Base-by-base conservation (phyloP, 2,797 vertebrate genomes). In the Poeciliopsis infans region DNA sequence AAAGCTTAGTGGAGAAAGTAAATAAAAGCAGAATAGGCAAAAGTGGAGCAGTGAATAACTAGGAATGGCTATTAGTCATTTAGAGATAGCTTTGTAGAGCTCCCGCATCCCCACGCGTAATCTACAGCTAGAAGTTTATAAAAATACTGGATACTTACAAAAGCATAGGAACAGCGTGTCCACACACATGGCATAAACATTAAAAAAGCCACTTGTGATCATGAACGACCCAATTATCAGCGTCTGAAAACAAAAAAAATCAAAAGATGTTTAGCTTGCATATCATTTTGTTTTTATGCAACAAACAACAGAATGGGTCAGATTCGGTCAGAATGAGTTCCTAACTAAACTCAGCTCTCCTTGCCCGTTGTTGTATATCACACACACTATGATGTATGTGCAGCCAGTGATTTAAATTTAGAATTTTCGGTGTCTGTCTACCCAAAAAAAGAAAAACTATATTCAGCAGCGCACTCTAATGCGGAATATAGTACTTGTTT, bases 131-230 rank as follows among this genome's bases (percentile, higher is more conserved):
- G 20, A 18, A 46, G 61, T 76, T 81, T 47, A 15, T 7, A 3
- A 75, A 39, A 79, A 28, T 77, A 0, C 2, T 49, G 46, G 49
- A 80, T 96, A 98, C 98, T 99, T 93, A 99, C 98, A 99, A 93
- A 99, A 99, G 93, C 98, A 99, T 91, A 99, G 96, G 96, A 99
- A 99, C 87, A 99, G 93, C 0, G 98, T 99, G 92, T 99, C 98
- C 43, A 99, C 97, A 91, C 98, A 99, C 96, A 98, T 98, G 94
- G 97, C 96, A 86, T 97, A 98, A 93, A 99, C 97, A 1, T 97
- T 99, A 94, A 99, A 99, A 93, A 99, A 99, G 59, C 97, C 97
- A 0, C 98, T 97, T 79, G 98, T 97, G 80, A 99, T 95, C 84
- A 99, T 89, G 85, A 98, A 99, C 55, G 98, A 97, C 87, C 98